Evolutionary conservation across 2,888 invertebrate genomes (phyloP).

Genomic region (Drosophila prolongata): DNA sequence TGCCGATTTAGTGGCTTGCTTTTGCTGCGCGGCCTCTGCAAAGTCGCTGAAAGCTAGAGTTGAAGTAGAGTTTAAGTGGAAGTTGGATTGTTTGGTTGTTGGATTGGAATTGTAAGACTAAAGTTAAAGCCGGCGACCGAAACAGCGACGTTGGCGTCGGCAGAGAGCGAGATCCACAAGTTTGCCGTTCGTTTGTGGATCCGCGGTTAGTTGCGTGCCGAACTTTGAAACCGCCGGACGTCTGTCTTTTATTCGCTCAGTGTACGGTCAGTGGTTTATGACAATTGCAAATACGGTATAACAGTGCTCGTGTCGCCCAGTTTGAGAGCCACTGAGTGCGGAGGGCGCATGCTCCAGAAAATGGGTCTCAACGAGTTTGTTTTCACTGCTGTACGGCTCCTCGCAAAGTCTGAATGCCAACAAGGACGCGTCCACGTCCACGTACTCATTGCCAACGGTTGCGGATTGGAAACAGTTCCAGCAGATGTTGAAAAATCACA

Average conservation of each 20-base stretch:
- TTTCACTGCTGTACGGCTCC: constrained; percentile 83
- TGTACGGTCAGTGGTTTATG: background rate
- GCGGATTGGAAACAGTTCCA: constrained; percentile 75
- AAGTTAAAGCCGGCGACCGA: constrained; percentile 11
- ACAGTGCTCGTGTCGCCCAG: constrained; percentile 46
- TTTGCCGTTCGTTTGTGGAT: constrained; percentile 33
- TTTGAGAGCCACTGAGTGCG: constrained; percentile 49
- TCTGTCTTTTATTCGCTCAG: constrained; percentile 30
- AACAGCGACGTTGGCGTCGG: background rate
- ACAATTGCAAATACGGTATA: constrained; percentile 49
- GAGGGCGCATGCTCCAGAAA: constrained; percentile 57
- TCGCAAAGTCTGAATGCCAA: constrained; percentile 79
- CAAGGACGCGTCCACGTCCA: constrained; percentile 66
- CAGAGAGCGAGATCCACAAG: constrained; percentile 37
- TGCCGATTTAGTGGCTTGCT: constrained; percentile 26
- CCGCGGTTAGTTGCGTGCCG: constrained; percentile 70
- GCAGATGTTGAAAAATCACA: constrained; percentile 83
- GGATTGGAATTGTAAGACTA: background rate
- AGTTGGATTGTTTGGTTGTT: constrained; percentile 5
- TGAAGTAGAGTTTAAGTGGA: background rate
- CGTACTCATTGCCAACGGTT: constrained; percentile 70
- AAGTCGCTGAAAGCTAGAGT: constrained; percentile 4
- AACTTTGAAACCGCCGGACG: constrained; percentile 69
- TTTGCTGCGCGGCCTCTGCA: background rate
- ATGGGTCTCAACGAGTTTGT: constrained; percentile 85